phyloP scores from a whole-genome alignment of 2,797 vertebrate species.

The Galago senegalensis region DNA sequence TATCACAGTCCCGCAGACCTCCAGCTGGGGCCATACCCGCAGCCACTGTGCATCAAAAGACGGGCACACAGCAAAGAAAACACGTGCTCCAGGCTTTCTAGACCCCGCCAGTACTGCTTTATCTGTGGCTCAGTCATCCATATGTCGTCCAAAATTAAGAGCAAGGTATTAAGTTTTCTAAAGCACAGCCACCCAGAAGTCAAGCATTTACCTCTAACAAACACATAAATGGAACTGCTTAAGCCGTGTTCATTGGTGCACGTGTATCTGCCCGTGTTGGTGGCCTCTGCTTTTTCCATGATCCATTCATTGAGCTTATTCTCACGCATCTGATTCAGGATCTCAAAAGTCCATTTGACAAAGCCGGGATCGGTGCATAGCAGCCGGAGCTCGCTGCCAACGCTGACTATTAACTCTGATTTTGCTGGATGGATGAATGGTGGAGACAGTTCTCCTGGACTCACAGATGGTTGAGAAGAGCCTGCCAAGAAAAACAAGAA shows the following conservation, averaged over 20 bases:
- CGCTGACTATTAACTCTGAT: constrained; percentile 89
- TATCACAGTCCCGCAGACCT: neutral
- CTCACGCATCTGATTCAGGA: constrained; percentile 69
- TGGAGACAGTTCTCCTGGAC: constrained; percentile 78
- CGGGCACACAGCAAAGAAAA: neutral
- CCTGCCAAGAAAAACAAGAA: constrained; percentile 83
- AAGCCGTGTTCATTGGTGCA: constrained; percentile 91
- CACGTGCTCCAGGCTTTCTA: neutral
- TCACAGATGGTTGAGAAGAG: constrained; percentile 82
- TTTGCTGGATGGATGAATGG: constrained; percentile 87
- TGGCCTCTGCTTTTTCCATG: constrained; percentile 85
- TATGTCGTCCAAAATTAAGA: constrained; percentile 33
- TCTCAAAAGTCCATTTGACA: constrained; percentile 93
- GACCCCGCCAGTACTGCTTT: neutral
- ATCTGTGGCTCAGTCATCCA: neutral
- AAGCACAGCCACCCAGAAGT: neutral
- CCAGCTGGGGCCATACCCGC: neutral
- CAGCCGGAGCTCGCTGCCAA: constrained; percentile 90
- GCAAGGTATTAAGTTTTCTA: neutral
- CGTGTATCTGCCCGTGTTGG: constrained; percentile 93
- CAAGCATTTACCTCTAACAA: constrained; percentile 94
- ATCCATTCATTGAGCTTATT: constrained; percentile 76
- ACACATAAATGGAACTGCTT: constrained; percentile 94
- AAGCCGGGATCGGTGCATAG: constrained; percentile 89
- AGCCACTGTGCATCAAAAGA: neutral